phyloP scores from a whole-genome alignment of 2,113 vertebrate genomes.

The Stegastes partitus region DNA sequence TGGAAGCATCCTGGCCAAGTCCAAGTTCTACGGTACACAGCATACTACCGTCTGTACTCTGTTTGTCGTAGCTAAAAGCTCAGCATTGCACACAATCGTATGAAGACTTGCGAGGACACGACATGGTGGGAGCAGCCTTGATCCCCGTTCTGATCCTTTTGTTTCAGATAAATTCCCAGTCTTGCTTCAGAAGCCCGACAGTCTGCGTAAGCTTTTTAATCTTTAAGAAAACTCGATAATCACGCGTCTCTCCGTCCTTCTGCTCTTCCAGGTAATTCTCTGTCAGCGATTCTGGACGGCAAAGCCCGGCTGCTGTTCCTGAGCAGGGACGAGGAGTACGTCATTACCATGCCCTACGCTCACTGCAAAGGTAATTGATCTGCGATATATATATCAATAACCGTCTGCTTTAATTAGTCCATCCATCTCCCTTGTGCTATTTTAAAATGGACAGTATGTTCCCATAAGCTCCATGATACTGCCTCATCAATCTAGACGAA shows the following conservation, averaged over 20 bases:
- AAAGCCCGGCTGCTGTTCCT: slow-evolving; percentile 92
- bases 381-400: background rate
- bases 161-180: background rate
- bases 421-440: background rate
- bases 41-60: background rate
- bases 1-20: slow-evolving; percentile 94
- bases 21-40: slow-evolving; percentile 94
- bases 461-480: background rate
- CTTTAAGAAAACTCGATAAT: too few relatives aligned
- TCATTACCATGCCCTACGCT: slow-evolving; percentile 97
- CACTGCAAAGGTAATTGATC: slow-evolving; percentile 93
- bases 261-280: slow-evolving; percentile 89
- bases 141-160: background rate
- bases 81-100: background rate
- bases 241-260: background rate
- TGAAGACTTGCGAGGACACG: background rate
- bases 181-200: background rate
- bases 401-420: background rate
- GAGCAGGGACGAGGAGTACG: slow-evolving; percentile 90
- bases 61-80: background rate
- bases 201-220: background rate
- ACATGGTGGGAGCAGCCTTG: background rate
- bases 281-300: slow-evolving; percentile 95
- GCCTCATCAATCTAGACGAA: background rate
- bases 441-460: background rate